These are phyloP conservation scores for Drosophila parabipectinata DNA, from an alignment of 1,140 invertebrate genomes.

Conservation along the genomic window DNA sequence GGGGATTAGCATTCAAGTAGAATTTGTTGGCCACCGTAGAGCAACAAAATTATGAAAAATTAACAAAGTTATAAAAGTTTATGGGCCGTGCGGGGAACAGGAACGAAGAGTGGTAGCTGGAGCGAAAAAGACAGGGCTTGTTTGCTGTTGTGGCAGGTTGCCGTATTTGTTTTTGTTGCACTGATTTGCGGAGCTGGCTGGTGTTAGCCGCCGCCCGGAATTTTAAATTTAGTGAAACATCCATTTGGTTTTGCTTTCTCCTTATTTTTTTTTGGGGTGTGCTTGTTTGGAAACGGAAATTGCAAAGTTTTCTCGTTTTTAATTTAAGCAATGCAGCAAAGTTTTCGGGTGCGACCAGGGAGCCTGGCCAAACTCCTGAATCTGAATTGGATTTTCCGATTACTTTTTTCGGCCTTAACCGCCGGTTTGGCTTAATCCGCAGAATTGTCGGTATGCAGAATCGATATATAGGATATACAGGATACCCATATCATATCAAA, in stretches of 20 bases:
- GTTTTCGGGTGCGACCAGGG: slow-evolving; percentile 17
- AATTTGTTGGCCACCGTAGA: slow-evolving; percentile 64
- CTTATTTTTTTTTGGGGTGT: slow-evolving; percentile 10
- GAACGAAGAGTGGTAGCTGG: neutral
- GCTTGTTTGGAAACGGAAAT: slow-evolving; percentile 57
- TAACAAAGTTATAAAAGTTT: slow-evolving; percentile 82
- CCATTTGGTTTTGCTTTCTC: slow-evolving; percentile 27
- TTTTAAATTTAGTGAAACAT: slow-evolving; percentile 68
- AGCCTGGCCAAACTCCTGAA: slow-evolving; percentile 14
- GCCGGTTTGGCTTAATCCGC: slow-evolving; percentile 13
- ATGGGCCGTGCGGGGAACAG: slow-evolving; percentile 33
- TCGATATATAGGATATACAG: neutral
- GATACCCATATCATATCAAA: slow-evolving; percentile 27
- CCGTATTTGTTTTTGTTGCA: slow-evolving; percentile 35
- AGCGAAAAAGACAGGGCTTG: slow-evolving; percentile 6
- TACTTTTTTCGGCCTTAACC: neutral
- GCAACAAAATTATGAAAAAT: slow-evolving; percentile 81
- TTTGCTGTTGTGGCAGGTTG: slow-evolving; percentile 33
- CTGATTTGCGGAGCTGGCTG: slow-evolving; percentile 37
- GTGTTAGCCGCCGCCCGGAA: slow-evolving; percentile 44
- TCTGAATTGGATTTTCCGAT: slow-evolving; percentile 24
- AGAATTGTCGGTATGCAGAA: slow-evolving; percentile 18
- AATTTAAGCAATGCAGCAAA: slow-evolving; percentile 51
- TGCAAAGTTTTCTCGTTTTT: slow-evolving; percentile 69
- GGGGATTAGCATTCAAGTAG: slow-evolving; percentile 73